Conservation (phyloP, 1,140 invertebrate genomes). For the Brachionus paranguensis region DNA sequence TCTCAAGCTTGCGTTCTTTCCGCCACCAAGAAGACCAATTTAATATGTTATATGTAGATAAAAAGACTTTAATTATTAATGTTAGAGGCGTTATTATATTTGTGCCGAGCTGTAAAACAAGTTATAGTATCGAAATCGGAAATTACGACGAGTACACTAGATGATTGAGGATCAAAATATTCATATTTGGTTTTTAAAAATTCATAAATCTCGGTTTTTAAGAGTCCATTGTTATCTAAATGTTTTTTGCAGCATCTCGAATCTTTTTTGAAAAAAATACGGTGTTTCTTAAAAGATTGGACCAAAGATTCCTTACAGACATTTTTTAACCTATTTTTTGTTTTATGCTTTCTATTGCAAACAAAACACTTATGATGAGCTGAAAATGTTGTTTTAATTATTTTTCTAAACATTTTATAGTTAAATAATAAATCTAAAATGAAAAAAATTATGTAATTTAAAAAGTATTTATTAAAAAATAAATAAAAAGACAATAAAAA, state of each 20-base stretch:
- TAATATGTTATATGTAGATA: no score
- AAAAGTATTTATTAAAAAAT: constrained; percentile 19
- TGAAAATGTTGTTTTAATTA: constrained; percentile 19
- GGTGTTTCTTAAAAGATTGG: background rate
- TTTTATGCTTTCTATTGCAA: constrained; percentile 7
- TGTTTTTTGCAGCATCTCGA: constrained; percentile 13
- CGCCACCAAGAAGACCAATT: no score
- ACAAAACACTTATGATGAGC: constrained; percentile 10
- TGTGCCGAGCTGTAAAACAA: no score
- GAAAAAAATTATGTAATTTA: background rate
- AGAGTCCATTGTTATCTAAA: background rate
- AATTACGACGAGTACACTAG: no score
- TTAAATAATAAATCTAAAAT: background rate
- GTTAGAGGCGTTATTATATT: no score
- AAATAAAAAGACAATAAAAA: constrained; percentile 9
- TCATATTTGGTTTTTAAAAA: background rate
- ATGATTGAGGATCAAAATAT: constrained; percentile 9
- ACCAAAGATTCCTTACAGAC: background rate
- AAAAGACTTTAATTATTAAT: no score
- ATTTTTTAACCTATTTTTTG: constrained; percentile 9
- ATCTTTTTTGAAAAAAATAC: constrained; percentile 29
- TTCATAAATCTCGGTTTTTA: constrained; percentile 4
- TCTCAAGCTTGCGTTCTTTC: no score
- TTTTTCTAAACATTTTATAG: background rate
- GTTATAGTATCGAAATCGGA: no score